Percentiles rank a stretch among this genome's conserved stretches.
phyloP scores from a whole-genome alignment of 2,888 invertebrate genomes.

The Trichogramma dendrolimi region DNA sequence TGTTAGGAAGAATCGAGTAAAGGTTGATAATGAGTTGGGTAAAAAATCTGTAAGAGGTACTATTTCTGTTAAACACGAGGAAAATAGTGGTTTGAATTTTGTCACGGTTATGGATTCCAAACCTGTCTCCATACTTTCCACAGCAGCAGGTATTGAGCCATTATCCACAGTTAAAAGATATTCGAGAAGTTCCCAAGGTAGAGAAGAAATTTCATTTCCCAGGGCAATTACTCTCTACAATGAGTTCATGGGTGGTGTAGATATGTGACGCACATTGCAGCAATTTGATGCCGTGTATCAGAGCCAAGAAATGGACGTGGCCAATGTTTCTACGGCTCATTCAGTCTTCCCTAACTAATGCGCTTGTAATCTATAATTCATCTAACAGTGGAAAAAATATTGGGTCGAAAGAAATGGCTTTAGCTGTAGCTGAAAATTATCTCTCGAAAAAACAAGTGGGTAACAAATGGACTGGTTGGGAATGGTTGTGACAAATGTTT shows the following conservation, averaged over 20 bases:
- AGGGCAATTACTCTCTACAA: constrained; percentile 16
- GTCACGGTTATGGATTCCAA: no score
- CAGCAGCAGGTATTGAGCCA: constrained; percentile 8
- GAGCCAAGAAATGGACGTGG: constrained; percentile 26
- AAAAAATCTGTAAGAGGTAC: constrained; percentile 7
- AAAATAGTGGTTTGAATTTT: constrained; percentile 10
- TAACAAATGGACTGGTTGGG: no score
- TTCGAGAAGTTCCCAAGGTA: constrained; percentile 7
- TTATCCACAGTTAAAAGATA: constrained; percentile 5
- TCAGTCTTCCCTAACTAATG: constrained; percentile 23
- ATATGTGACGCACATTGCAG: constrained; percentile 22
- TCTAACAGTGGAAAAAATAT: constrained; percentile 4
- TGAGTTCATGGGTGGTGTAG: constrained; percentile 20
- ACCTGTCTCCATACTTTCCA: constrained; percentile 15
- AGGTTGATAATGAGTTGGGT: constrained; percentile 1
- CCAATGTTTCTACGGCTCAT: constrained; percentile 17
- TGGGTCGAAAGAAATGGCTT: constrained; percentile 4
- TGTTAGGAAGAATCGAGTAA: constrained; percentile 2
- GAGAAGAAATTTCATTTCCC: constrained; percentile 11
- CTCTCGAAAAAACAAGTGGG: no score
- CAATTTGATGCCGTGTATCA: constrained; percentile 11
- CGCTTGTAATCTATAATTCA: constrained; percentile 16
- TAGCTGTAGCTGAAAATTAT: constrained; percentile 6
- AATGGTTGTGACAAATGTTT: no score
- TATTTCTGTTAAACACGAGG: background rate